Conservation (phyloP, 2,797 vertebrate species). For the Schizopygopsis malacanthus region DNA sequence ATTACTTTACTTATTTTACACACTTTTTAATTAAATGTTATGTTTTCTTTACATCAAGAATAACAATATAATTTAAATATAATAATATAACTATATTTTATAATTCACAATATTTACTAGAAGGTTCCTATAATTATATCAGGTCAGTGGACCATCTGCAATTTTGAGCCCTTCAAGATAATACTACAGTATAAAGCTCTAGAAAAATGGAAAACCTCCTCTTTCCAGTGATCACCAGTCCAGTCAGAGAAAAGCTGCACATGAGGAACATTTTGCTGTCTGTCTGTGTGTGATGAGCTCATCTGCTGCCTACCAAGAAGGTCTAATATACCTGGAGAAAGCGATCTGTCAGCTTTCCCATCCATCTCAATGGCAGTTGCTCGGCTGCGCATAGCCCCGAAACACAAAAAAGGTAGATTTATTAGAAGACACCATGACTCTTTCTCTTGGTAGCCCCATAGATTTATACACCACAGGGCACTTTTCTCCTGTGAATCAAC, state of each 20-base stretch:
- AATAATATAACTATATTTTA: neutral
- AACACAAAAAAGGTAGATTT: neutral
- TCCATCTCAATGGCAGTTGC: slow-evolving; percentile 22
- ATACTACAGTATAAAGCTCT: neutral
- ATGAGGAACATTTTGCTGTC: neutral
- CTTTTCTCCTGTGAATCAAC: slow-evolving; percentile 6
- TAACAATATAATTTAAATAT: neutral
- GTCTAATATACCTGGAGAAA: slow-evolving; percentile 10
- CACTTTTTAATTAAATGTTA: neutral
- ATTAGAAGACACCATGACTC: neutral
- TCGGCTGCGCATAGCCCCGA: neutral
- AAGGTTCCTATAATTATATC: neutral
- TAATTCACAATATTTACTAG: neutral
- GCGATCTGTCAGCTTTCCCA: neutral
- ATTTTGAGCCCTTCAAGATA: neutral
- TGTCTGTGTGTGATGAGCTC: slow-evolving; percentile 15
- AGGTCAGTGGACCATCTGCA: neutral
- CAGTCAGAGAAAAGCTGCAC: neutral
- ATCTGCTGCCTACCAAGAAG: slow-evolving; percentile 12
- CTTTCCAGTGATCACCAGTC: neutral
- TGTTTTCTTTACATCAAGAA: neutral
- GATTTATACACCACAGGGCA: neutral
- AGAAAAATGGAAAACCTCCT: neutral
- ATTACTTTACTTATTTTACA: neutral
- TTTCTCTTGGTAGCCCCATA: neutral